Evolutionary conservation across 2,797 vertebrate genomes (phyloP), one percentile per base, ranked within the genome.

Genomic region (Hydrophis major): DNA sequence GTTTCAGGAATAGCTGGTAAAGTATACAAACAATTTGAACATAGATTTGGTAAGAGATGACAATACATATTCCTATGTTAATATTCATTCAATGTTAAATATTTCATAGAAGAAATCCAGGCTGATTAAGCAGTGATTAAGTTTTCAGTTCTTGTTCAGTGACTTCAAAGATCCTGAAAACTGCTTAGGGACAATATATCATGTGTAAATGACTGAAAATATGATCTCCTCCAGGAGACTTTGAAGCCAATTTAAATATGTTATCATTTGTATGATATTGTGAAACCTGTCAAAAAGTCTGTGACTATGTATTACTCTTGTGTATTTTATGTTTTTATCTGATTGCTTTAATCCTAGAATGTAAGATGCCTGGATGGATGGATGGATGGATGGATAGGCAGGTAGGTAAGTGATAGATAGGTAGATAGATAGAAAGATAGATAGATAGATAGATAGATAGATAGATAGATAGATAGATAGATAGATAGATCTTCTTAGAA

Each of bases 251-350:
- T 50, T 50, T 91, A 89, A 83, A 63, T 91, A 88, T n/a, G 63
- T 91, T 78, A 91, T 42, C 47, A 89, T 91, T 93, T 91, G 90
- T 63, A 93, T 28, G 56, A 12, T 83, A 60, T 89, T 91, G 86
- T 74, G n/a, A 57, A 83, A 90, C 42, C 66, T 91, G 57, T 93
- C 87, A 89, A 93, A 93, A 83, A 22, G n/a, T 25, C 91, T 12
- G 37, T 78, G 37, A 8, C 18, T 78, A 78, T 78, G 37, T 83
- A 42, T 47, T 83, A 83, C 37, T 25, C 37, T 83, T 83, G 25
- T 83, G 74, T 47, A 83, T 47, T 83, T 74, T 83, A 83, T 47
- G 18, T 37, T 83, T 83, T 83, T 83, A 47, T 83, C 20, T 83
- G 20, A 11, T 83, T 47, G 74, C 18, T 83, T 83, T 83, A 83